Conservation (phyloP, 2,888 invertebrate species). For the Cryptocephalus primarius region DNA sequence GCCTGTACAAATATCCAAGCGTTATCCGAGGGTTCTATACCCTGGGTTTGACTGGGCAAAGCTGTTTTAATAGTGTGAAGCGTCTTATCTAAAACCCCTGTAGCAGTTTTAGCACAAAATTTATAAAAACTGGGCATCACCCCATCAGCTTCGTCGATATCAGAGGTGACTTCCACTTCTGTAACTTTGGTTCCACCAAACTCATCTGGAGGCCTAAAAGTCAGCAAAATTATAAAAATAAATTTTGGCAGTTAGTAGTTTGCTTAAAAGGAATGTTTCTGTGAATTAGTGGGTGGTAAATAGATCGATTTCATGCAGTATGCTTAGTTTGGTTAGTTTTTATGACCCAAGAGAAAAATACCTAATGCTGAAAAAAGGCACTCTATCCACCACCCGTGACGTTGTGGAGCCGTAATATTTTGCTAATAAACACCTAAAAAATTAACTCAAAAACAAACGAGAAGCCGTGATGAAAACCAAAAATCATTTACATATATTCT, state of each 20-base stretch:
- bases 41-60: conserved; percentile 43
- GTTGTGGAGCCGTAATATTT: conserved; percentile 9
- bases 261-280: no score
- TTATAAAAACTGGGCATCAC: conserved; percentile 41
- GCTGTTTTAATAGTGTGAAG: conserved; percentile 67
- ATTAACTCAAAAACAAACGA: conserved; percentile 1
- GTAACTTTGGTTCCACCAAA: conserved; percentile 11
- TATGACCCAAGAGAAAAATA: conserved; percentile 1
- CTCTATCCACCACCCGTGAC: conserved; percentile 8
- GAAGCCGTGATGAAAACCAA: not conserved
- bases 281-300: no score
- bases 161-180: conserved; percentile 16
- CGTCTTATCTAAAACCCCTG: conserved; percentile 58
- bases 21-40: conserved; percentile 34
- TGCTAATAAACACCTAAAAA: conserved; percentile 11
- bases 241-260: not conserved
- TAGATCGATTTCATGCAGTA: not conserved
- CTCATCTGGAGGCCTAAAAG: conserved; percentile 22
- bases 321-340: not conserved
- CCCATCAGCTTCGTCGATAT: conserved; percentile 28
- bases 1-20: conserved; percentile 39
- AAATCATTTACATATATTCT: not conserved
- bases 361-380: conserved; percentile 10
- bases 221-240: not conserved
- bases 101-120: conserved; percentile 64